Conservation (phyloP, 2,888 invertebrate genomes). For the Acronicta aceris region DNA sequence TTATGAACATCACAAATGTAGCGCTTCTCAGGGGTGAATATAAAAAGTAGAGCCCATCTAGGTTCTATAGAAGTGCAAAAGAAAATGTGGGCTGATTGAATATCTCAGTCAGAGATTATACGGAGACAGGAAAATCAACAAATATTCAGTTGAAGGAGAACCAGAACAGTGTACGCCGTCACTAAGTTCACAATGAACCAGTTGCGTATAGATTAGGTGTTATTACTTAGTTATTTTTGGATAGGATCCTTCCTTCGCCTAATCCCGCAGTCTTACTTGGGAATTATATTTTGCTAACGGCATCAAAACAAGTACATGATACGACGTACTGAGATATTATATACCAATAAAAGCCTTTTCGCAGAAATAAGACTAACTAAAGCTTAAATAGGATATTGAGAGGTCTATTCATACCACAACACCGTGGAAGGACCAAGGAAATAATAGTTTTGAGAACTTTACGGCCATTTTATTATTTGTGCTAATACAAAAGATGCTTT, state of each 20-base stretch:
- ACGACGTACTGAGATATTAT: constrained; percentile 25
- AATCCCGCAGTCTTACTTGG: background rate
- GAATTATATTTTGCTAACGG: constrained; percentile 30
- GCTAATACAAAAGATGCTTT: constrained; percentile 72
- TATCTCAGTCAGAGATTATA: background rate
- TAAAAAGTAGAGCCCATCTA: constrained; percentile 6
- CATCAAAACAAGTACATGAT: constrained; percentile 17
- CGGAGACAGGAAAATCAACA: background rate
- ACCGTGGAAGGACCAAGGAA: constrained; percentile 74
- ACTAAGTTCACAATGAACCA: no score
- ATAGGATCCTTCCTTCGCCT: no score
- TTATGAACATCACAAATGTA: constrained; percentile 23
- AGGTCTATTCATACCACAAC: constrained; percentile 67
- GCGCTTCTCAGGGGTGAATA: constrained; percentile 4
- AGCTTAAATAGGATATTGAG: constrained; percentile 76
- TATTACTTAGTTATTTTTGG: background rate
- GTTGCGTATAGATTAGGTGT: no score
- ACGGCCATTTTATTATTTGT: constrained; percentile 79
- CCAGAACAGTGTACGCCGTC: no score
- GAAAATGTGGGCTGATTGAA: background rate
- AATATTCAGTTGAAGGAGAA: no score
- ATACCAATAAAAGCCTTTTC: constrained; percentile 59
- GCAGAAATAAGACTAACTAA: constrained; percentile 71
- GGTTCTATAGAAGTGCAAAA: background rate
- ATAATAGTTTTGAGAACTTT: constrained; percentile 79